A percentile compares a stretch with the other conserved stretches of the same genome.
phyloP scores from a whole-genome alignment of 2,888 invertebrate genomes.

The Torymus aiolomorphi region DNA sequence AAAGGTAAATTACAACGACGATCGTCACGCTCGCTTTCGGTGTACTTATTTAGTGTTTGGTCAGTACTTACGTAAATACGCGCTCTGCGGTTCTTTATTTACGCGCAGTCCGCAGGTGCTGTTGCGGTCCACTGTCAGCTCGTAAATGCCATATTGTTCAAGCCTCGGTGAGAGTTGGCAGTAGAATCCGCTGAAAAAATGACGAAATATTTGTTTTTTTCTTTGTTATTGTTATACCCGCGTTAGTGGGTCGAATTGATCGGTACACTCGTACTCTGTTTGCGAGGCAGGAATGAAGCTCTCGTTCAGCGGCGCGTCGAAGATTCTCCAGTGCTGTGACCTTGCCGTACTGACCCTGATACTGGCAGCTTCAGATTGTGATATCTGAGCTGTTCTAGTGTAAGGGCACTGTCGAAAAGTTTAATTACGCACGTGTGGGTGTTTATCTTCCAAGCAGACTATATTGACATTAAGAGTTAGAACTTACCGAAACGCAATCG shows the following conservation, averaged over 20 bases:
- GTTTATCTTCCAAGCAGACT: too few relatives aligned
- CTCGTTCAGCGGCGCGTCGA: constrained; percentile 76
- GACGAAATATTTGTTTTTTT: too few relatives aligned
- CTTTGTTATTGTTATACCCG: too few relatives aligned
- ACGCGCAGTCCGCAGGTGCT: constrained; percentile 78
- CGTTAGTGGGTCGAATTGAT: too few relatives aligned
- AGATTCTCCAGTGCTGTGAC: constrained; percentile 78
- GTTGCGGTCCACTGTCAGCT: constrained; percentile 78
- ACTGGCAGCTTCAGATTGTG: constrained; percentile 68
- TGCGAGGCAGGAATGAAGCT: constrained; percentile 75
- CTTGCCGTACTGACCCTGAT: constrained; percentile 78
- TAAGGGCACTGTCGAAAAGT: constrained; percentile 80
- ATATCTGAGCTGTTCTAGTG: constrained; percentile 76
- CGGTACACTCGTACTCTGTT: constrained; percentile 61
- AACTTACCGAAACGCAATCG: constrained; percentile 83
- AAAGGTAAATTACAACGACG: too few relatives aligned
- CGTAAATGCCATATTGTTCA: constrained; percentile 86
- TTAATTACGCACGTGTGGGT: too few relatives aligned
- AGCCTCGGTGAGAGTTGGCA: constrained; percentile 80
- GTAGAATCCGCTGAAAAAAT: constrained; percentile 77
- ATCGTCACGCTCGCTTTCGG: too few relatives aligned
- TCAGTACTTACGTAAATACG: constrained; percentile 82
- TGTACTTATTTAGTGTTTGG: not conserved
- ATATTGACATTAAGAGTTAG: not conserved
- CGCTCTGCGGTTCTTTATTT: constrained; percentile 82